Conservation (phyloP, 92 coral and sea anemone species). For the Meandrina meandrites region DNA sequence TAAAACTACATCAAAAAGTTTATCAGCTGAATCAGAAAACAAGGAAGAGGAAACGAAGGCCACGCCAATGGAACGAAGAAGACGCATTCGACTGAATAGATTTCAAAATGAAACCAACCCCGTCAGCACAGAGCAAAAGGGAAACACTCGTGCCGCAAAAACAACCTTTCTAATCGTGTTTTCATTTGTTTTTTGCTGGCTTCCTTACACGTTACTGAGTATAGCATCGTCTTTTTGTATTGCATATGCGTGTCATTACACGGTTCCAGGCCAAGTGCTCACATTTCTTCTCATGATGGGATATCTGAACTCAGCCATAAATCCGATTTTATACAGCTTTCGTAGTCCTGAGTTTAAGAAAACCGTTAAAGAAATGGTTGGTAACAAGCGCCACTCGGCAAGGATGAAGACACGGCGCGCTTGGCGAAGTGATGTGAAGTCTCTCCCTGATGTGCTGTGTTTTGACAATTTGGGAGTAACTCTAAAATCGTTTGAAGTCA, state of each 20-base stretch:
- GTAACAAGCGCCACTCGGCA: background rate
- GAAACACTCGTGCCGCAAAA: slow-evolving; percentile 49
- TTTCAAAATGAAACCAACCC: background rate
- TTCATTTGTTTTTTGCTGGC: slow-evolving; percentile 55
- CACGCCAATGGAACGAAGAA: background rate
- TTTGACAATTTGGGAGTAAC: no score
- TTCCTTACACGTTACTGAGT: slow-evolving; percentile 45
- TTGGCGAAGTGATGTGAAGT: no score
- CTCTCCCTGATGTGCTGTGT: no score
- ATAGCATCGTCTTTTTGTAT: no score
- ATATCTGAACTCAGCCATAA: slow-evolving; percentile 44
- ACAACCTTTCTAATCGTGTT: slow-evolving; percentile 47
- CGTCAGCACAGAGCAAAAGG: slow-evolving; percentile 14
- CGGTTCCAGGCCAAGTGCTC: background rate
- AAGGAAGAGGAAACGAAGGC: background rate
- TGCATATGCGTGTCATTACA: no score
- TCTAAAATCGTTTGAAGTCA: background rate
- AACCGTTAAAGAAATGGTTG: slow-evolving; percentile 13
- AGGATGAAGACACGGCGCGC: no score
- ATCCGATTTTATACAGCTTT: slow-evolving; percentile 47
- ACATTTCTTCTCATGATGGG: slow-evolving; percentile 45
- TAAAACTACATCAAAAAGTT: background rate
- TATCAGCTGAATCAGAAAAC: background rate
- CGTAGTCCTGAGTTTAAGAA: slow-evolving; percentile 38
- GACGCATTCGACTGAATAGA: background rate